Base-by-base conservation (phyloP, 1,140 invertebrate genomes). In the Eumeta japonica region DNA sequence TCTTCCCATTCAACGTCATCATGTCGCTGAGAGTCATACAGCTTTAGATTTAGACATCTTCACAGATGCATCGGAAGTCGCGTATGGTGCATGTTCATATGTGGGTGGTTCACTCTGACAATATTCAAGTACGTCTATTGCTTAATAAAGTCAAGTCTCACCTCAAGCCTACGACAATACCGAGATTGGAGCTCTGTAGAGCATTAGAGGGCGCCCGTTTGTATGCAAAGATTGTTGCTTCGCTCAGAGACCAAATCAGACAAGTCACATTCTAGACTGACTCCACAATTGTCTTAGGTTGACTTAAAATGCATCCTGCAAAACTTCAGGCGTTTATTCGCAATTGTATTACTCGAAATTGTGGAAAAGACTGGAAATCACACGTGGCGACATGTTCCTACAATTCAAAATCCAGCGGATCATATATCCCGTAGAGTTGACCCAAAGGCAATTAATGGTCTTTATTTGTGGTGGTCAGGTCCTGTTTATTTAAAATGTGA, bases 121-220 rank as follows among this genome's bases (percentile, higher is more conserved):
- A 24, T 7, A 24, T 24, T 24, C 5, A 5, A 24, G n/a, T 24
- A n/a, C 5, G 5, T 7, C n/a, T 24, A n/a, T 24, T 24, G n/a
- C n/a, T 5, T 28, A 39, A 48, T 7, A 77, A 77, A 46, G 55
- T 16, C 38, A 61, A 27, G 71, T 78, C 1, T 56, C 74, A 30
- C n/a, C 34, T 76, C 5, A 75, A 75, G 46, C 36, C 39, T 9
- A 32, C 36, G 0, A 59, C 65, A 3, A 58, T 80, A 10, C 75
- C 78, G 0, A 16, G 64, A 41, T 42, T 78, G 24, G 76, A 79
- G 50, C 49, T 79, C n/a, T 62, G 48, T 34, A 74, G 49, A 9
- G 74, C 74, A 3, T 36, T 59, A 3, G 28, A 74, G 4, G 43
- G 68, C 10, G 51, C 54, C 3, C 41, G 50, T 1, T 16, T 73